Conservation (phyloP, 2,888 invertebrate species). For the Pyrgus malvae region DNA sequence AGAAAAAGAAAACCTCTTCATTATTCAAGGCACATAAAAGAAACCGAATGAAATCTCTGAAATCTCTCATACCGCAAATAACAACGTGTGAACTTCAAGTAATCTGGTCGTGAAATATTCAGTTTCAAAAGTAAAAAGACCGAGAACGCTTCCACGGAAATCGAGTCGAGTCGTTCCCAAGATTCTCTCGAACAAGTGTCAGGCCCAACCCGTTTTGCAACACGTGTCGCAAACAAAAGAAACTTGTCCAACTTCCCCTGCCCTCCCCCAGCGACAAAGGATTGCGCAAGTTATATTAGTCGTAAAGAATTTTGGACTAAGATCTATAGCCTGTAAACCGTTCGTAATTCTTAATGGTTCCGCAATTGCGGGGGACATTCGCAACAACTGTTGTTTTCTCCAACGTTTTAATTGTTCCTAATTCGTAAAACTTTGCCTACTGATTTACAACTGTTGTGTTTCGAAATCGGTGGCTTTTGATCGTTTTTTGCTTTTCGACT, state of each 20-base stretch:
- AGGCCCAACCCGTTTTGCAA: constrained; percentile 76
- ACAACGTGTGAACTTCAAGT: constrained; percentile 29
- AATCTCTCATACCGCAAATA: constrained; percentile 28
- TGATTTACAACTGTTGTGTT: constrained; percentile 74
- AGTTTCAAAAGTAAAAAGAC: constrained; percentile 51
- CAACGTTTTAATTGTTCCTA: constrained; percentile 79
- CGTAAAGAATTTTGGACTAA: constrained; percentile 79
- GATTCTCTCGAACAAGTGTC: constrained; percentile 70
- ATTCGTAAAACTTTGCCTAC: constrained; percentile 72
- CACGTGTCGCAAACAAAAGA: constrained; percentile 80
- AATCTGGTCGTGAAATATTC: constrained; percentile 48
- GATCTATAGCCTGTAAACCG: constrained; percentile 78
- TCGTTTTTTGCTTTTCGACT: constrained; percentile 40
- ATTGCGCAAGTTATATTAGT: constrained; percentile 79
- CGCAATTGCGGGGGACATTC: constrained; percentile 77
- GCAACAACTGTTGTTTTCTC: constrained; percentile 79
- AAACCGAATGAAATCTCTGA: constrained; percentile 21
- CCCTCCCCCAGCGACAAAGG: constrained; percentile 65
- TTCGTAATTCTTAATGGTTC: constrained; percentile 75
- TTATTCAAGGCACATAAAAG: constrained; percentile 16
- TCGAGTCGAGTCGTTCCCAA: constrained; percentile 56
- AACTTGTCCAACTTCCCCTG: constrained; percentile 61
- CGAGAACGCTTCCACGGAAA: constrained; percentile 55
- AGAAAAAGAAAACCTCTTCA: constrained; percentile 9
- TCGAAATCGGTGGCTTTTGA: constrained; percentile 54